Conservation (phyloP, 2,797 vertebrate genomes). For the Tangara arthus region DNA sequence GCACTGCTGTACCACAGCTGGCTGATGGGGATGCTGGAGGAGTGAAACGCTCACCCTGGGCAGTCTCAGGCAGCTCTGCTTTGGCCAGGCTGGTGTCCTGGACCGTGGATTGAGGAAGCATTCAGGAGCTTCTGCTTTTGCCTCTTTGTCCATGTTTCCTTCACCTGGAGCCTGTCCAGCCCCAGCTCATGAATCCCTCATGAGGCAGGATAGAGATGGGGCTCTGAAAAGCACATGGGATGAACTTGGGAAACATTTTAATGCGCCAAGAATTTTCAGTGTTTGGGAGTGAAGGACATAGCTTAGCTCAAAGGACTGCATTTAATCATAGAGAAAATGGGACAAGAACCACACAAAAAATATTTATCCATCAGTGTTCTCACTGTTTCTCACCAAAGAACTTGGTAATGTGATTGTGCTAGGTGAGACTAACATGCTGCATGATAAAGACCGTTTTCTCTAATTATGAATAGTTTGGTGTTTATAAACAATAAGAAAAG, state of each 20-base stretch:
- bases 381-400: neutral
- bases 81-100: neutral
- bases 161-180: neutral
- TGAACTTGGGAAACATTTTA: neutral
- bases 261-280: neutral
- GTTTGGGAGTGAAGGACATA: neutral
- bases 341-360: neutral
- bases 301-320: neutral
- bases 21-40: neutral
- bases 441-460: neutral
- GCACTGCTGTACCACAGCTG: neutral
- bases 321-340: neutral
- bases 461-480: neutral
- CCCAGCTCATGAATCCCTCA: neutral
- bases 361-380: neutral
- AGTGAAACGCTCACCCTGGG: neutral
- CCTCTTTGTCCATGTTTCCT: neutral
- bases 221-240: neutral
- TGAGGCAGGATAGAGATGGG: neutral
- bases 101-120: fast-evolving
- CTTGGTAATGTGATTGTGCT: neutral
- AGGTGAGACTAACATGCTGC: neutral
- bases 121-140: neutral
- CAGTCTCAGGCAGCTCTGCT: neutral
- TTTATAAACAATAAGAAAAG: neutral